A percentile compares a stretch with the other conserved stretches of the same genome.
Evolutionary conservation across 2,797 vertebrate genomes (phyloP).

Genomic region (Onychomys torridus): DNA sequence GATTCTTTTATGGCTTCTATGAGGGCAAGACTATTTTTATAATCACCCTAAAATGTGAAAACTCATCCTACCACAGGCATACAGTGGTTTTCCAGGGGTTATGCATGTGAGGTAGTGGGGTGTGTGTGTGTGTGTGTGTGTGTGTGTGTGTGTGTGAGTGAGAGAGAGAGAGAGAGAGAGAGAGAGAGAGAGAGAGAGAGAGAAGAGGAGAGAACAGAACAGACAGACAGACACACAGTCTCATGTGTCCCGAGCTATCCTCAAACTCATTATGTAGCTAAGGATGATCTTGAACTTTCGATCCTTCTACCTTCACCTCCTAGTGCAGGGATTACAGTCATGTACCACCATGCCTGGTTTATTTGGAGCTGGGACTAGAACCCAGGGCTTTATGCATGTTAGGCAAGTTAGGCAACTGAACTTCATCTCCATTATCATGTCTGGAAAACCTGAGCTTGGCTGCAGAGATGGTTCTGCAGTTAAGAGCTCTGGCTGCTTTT

Average conservation of each 20-base stretch:
- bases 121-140: background rate
- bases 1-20: background rate
- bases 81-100: constrained; percentile 42
- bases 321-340: background rate
- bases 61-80: background rate
- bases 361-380: background rate
- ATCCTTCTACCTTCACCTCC: background rate
- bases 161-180: background rate
- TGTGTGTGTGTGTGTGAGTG: background rate
- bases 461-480: background rate
- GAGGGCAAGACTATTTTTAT: constrained; percentile 42
- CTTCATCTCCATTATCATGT: background rate
- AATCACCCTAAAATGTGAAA: background rate
- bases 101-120: background rate
- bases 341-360: background rate
- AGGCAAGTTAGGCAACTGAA: background rate
- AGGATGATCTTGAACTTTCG: background rate
- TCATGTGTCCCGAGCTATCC: background rate
- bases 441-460: background rate
- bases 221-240: background rate
- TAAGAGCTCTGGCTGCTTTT: background rate
- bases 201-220: too few species aligned
- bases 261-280: background rate
- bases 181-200: background rate
- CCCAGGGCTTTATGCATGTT: background rate